Evolutionary conservation across 2,888 invertebrate genomes (phyloP).

Genomic region (Scaptodrosophila latifasciaeformis): DNA sequence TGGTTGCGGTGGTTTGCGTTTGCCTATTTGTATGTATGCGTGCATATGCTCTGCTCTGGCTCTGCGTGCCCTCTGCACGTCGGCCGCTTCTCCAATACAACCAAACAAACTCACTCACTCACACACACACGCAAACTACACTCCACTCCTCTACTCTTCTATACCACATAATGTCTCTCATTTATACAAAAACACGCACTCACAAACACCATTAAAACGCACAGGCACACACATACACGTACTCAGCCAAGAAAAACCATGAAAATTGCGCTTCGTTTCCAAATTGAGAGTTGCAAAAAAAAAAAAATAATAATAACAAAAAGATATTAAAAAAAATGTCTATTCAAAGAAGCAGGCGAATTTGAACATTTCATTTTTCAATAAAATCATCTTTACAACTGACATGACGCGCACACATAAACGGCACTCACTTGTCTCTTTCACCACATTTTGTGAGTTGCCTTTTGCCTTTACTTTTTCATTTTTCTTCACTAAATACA

Average conservation of each 20-base stretch:
- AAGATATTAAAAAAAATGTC: conserved; percentile 3
- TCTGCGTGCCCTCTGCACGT: conserved; percentile 1
- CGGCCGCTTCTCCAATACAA: conserved; percentile 1
- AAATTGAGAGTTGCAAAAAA: conserved; percentile 12
- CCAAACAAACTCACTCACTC: conserved; percentile 2
- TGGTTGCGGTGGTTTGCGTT: neutral
- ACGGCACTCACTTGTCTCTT: conserved; percentile 34
- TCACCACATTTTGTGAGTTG: conserved; percentile 27
- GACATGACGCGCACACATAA: conserved; percentile 27
- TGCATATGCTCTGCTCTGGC: conserved; percentile 34
- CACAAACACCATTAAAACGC: too few species aligned
- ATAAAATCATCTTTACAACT: conserved; percentile 4
- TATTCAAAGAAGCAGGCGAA: conserved; percentile 13
- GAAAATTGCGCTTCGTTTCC: conserved; percentile 10
- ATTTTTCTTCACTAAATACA: conserved; percentile 25
- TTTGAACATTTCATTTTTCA: conserved; percentile 4
- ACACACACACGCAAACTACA: conserved; percentile 1
- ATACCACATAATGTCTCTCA: too few species aligned
- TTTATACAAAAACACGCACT: too few species aligned
- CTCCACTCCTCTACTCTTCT: too few species aligned
- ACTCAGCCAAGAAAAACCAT: conserved; percentile 28
- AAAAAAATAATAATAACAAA: neutral
- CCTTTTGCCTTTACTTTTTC: conserved; percentile 29
- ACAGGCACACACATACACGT: conserved; percentile 13
- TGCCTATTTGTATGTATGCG: conserved; percentile 9